A percentile compares a stretch with the other conserved stretches of the same genome.
These are phyloP conservation scores for Meriones unguiculatus DNA, from an alignment of 2,113 vertebrate genomes.

Conservation along the genomic window DNA sequence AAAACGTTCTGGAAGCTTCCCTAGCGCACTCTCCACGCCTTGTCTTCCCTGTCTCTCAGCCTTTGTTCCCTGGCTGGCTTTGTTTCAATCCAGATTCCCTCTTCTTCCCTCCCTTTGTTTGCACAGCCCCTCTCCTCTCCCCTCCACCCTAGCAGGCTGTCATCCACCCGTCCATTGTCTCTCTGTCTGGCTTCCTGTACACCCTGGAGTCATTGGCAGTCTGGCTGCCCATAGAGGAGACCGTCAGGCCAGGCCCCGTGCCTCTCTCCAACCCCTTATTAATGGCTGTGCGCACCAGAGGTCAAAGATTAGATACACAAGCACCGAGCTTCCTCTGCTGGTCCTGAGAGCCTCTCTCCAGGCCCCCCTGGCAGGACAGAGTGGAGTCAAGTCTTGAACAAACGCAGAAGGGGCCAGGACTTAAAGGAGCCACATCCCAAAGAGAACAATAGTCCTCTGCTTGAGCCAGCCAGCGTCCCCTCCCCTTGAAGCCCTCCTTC, in stretches of 20 bases:
- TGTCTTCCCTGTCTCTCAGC: not conserved
- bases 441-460: not conserved
- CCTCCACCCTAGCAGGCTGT: not conserved
- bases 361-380: not conserved
- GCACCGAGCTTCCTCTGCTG: not conserved
- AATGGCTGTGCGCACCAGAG: not conserved
- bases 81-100: not conserved
- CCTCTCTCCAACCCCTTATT: not conserved
- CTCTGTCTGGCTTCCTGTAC: not conserved
- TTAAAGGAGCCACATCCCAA: not conserved
- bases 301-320: constrained; percentile 55
- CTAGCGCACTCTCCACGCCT: not conserved
- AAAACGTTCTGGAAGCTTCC: not conserved
- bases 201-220: not conserved
- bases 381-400: not conserved
- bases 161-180: not conserved
- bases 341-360: not conserved
- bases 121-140: not conserved
- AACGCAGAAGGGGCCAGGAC: not conserved
- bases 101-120: not conserved
- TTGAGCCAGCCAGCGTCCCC: too few species aligned
- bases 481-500: not conserved
- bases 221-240: not conserved
- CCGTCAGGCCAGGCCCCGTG: not conserved
- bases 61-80: constrained; percentile 63